Evolutionary conservation across 2,113 vertebrate species (phyloP).

Genomic region (Engraulis encrasicolus): DNA sequence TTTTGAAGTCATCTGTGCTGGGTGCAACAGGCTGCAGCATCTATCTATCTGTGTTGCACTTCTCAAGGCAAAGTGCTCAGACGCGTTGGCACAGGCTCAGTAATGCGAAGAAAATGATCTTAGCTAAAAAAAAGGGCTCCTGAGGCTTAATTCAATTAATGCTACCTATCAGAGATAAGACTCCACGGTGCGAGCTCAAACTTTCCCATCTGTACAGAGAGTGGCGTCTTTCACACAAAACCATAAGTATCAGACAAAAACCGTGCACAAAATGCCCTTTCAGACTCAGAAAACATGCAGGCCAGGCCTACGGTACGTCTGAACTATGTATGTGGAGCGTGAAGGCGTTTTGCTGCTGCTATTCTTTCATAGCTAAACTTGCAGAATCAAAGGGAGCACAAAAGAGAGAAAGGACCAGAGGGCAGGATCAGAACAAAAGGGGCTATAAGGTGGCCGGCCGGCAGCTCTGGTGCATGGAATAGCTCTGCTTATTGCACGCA

Average conservation of each 20-base stretch:
- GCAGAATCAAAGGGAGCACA: neutral
- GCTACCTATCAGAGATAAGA: neutral
- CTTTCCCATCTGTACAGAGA: neutral
- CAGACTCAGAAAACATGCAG: no score
- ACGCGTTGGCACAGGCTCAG: neutral
- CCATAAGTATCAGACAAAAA: neutral
- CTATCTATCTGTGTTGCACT: neutral
- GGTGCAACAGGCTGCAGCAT: neutral
- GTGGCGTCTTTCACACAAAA: neutral
- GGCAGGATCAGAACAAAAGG: slow-evolving; percentile 14
- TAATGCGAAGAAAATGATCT: neutral
- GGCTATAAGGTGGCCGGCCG: slow-evolving; percentile 17
- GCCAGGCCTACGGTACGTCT: no score
- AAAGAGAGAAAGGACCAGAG: neutral
- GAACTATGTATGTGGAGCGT: neutral
- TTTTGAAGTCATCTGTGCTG: slow-evolving; percentile 27
- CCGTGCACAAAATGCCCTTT: neutral
- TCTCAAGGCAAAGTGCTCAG: neutral
- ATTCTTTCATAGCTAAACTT: neutral
- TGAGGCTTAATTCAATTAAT: neutral
- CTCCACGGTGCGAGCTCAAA: neutral
- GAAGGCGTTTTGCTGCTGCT: neutral
- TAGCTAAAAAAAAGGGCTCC: neutral
- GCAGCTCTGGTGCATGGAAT: slow-evolving; percentile 19
- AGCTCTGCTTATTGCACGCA: slow-evolving; percentile 43